Evolutionary conservation across 2,797 vertebrate genomes (phyloP), one percentile per base, ranked within the genome.

Genomic region (Corythornis leucogaster): DNA sequence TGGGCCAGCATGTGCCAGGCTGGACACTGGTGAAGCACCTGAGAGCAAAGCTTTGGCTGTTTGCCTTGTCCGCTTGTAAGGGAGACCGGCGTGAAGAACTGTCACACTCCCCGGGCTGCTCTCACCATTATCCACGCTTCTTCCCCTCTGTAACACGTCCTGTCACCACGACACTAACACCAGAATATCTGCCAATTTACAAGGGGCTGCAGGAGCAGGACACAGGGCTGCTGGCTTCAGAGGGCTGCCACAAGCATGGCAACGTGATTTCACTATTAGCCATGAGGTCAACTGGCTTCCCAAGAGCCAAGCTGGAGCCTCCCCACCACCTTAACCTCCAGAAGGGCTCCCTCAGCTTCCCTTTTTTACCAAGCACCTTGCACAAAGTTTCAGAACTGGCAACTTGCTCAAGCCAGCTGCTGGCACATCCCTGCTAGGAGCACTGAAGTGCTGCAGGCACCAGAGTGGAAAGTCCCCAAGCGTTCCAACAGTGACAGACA

Each of bases 21-120:
- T n/a, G 79, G 85, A 30, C 18, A 11, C 28, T 0, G 0, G 20
- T 1, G 21, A 6, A 55, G 63, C 2, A 18, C 8, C 71, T 2
- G 1, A n/a, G 6, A 22, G 68, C 0, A 1, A 24, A 28, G n/a
- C 13, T 33, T 21, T 22, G 17, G 31, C 35, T 18, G 24, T 0
- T 46, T 53, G 11, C 14, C 64, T 30, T 2, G 2, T 21, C 28
- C 1, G 1, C 3, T 3, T 0, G 19, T 3, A 7, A 5, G 55
- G 51, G 55, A 62, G 53, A 63, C 20, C 0, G 2, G 30, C 33
- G 67, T 0, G 26, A 40, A 57, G 45, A 19, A 2, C 48, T 9
- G 17, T 6, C 58, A 26, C 9, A 2, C 30, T 11, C 3, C 7
- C 62, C 46, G 4, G 12, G 0, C 1, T 0, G 46, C 46, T 38